These are phyloP conservation scores for Erithacus rubecula DNA, from an alignment of 2,797 vertebrate genomes.

Conservation along the genomic window DNA sequence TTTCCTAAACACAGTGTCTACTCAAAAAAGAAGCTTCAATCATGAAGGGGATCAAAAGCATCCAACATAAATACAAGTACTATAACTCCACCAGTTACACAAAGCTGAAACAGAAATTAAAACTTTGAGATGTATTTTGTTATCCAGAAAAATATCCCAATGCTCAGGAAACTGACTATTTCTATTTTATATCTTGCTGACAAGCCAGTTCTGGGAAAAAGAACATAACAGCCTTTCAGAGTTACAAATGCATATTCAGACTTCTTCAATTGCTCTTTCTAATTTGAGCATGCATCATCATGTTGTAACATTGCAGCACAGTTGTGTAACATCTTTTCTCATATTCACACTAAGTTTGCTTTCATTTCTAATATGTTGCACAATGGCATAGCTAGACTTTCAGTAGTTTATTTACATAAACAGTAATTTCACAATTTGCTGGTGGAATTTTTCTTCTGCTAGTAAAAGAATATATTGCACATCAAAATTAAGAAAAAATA, in stretches of 20 bases:
- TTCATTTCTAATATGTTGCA: background rate
- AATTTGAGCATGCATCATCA: background rate
- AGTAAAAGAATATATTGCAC: background rate
- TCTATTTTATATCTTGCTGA: background rate
- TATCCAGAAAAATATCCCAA: background rate
- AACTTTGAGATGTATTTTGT: background rate
- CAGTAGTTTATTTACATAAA: background rate
- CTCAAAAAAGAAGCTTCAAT: background rate
- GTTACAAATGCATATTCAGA: background rate
- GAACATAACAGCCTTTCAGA: background rate
- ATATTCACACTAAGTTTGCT: background rate
- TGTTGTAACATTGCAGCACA: background rate
- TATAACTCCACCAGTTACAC: background rate
- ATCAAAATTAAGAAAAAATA: background rate
- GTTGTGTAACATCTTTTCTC: slow-evolving; percentile 27
- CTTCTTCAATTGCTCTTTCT: slow-evolving; percentile 18
- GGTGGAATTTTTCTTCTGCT: background rate
- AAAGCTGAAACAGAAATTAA: background rate
- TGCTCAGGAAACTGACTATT: background rate
- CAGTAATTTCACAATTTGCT: background rate
- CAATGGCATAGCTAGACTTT: background rate
- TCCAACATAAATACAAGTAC: background rate
- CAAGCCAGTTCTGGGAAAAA: background rate
- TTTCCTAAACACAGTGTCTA: background rate
- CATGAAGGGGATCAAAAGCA: background rate